Conservation (phyloP, 2,797 vertebrate genomes). For the Antennarius maculatus region DNA sequence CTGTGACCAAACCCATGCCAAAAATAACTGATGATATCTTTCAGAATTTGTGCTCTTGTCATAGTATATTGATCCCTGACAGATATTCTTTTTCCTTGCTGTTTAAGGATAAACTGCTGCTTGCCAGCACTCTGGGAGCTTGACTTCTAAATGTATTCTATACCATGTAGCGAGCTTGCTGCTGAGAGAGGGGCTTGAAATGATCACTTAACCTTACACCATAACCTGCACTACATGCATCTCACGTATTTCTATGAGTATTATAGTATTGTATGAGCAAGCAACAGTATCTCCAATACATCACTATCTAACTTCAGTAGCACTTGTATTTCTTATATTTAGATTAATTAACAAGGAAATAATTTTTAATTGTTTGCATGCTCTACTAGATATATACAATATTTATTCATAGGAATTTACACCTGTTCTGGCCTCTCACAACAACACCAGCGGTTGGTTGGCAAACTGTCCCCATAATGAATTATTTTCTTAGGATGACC, state of each 20-base stretch:
- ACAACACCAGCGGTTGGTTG: background rate
- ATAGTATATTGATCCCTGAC: constrained; percentile 48
- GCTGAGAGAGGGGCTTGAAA: background rate
- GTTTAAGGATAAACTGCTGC: constrained; percentile 19
- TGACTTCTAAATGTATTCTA: constrained; percentile 1
- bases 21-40: constrained; percentile 27
- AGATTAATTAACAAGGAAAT: background rate
- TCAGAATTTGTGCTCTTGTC: constrained; percentile 22
- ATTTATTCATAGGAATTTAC: background rate
- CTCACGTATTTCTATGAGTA: too few relatives aligned
- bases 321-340: background rate
- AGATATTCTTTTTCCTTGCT: constrained; percentile 20
- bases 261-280: too few relatives aligned
- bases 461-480: background rate
- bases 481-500: constrained; percentile 31
- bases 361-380: background rate
- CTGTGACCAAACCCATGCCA: constrained; percentile 25
- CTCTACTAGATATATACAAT: background rate
- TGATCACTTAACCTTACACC: background rate
- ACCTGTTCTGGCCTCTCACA: background rate
- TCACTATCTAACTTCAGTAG: background rate
- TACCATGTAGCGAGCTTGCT: background rate
- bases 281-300: too few relatives aligned
- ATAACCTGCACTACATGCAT: background rate
- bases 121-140: background rate